Conservation (phyloP, 2,113 vertebrate species). For the Ptilorrhoa leucosticta region DNA sequence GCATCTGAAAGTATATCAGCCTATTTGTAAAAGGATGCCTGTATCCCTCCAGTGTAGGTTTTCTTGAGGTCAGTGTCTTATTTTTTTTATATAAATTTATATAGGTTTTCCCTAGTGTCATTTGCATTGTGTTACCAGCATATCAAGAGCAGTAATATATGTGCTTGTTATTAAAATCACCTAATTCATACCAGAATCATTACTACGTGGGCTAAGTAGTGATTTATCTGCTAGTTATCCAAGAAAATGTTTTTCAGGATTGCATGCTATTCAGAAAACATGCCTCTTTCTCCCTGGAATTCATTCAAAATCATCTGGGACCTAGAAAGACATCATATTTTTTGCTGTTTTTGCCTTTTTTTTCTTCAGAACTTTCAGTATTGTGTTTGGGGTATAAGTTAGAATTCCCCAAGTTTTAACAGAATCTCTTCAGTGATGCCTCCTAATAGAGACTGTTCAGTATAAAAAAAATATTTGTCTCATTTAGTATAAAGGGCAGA, state of each 20-base stretch:
- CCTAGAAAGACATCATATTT: not conserved
- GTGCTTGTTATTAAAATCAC: not conserved
- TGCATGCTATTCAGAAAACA: not conserved
- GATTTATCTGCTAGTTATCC: not conserved
- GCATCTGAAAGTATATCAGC: not conserved
- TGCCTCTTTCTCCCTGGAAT: not conserved
- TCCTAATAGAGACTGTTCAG: not conserved
- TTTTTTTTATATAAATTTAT: not conserved
- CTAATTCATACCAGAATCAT: not conserved
- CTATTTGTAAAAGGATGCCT: not conserved
- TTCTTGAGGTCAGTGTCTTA: not conserved
- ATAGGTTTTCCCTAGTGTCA: not conserved
- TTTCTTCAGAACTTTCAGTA: not conserved
- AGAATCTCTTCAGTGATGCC: not conserved
- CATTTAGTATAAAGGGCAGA: not conserved
- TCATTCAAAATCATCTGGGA: not conserved
- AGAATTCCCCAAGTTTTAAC: not conserved
- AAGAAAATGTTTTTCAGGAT: not conserved
- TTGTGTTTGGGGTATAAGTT: not conserved
- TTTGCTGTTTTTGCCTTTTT: not conserved
- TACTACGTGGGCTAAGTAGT: not conserved
- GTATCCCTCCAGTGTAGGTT: not conserved
- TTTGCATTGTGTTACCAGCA: not conserved
- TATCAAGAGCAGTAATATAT: not conserved
- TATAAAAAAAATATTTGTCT: not conserved